These are phyloP conservation scores for Agrochola litura DNA, from an alignment of 2,888 invertebrate species.

Conservation along the genomic window DNA sequence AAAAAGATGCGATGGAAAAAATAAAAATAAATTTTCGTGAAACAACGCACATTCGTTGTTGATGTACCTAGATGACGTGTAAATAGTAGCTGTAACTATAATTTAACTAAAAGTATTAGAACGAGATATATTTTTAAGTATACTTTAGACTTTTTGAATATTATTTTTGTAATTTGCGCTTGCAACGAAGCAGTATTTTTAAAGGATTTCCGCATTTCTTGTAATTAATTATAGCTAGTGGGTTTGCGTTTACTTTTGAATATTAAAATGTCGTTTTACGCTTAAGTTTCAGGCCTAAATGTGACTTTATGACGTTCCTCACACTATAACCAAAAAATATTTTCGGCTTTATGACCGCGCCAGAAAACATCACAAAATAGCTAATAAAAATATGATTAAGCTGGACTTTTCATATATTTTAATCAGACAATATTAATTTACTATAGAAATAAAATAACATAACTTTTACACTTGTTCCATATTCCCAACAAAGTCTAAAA, in stretches of 20 bases:
- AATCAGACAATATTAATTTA: no score
- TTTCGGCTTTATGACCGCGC: neutral
- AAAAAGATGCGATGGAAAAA: constrained; percentile 54
- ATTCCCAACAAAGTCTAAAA: constrained; percentile 32
- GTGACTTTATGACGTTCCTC: neutral
- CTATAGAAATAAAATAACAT: constrained; percentile 24
- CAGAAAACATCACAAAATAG: constrained; percentile 32
- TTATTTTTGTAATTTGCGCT: constrained; percentile 84
- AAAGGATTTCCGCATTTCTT: constrained; percentile 65
- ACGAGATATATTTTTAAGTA: constrained; percentile 83
- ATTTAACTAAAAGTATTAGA: constrained; percentile 81
- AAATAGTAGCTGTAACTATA: constrained; percentile 81
- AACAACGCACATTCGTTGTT: constrained; percentile 68
- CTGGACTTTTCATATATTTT: constrained; percentile 27
- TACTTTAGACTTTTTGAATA: constrained; percentile 80
- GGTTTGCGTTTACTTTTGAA: constrained; percentile 56
- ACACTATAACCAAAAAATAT: neutral
- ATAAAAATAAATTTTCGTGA: constrained; percentile 46
- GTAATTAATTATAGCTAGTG: constrained; percentile 34
- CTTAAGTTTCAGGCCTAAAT: constrained; percentile 31
- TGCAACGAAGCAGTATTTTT: constrained; percentile 88
- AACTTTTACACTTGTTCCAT: constrained; percentile 36
- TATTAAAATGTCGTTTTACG: constrained; percentile 1
- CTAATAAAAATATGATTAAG: constrained; percentile 13
- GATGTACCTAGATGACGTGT: constrained; percentile 77